A percentile compares a stretch with the other conserved stretches of the same genome.
Evolutionary conservation across 2,797 vertebrate species (phyloP).

Genomic region (Labeo calbasu): DNA sequence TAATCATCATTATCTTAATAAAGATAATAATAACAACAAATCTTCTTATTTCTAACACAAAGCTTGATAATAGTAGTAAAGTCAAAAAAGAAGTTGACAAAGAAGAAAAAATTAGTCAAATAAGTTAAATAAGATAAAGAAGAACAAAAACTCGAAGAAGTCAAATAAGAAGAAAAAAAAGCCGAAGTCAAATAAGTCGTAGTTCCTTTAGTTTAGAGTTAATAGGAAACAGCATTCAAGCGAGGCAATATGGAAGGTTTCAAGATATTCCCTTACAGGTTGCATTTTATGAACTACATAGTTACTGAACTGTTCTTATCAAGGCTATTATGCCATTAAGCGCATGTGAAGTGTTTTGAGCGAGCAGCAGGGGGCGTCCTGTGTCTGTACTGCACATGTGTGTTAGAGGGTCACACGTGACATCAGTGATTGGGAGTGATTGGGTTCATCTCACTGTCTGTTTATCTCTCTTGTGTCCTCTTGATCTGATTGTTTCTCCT

Average conservation of each 20-base stretch:
- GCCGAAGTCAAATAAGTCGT: not conserved
- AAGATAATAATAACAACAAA: too few relatives aligned
- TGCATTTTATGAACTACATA: not conserved
- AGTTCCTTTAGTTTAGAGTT: not conserved
- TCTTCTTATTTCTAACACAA: too few relatives aligned
- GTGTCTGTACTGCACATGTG: not conserved
- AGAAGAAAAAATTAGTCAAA: too few relatives aligned
- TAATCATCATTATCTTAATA: too few relatives aligned
- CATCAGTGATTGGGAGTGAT: not conserved
- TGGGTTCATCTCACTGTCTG: constrained; percentile 17
- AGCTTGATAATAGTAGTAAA: too few relatives aligned
- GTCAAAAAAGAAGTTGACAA: too few relatives aligned
- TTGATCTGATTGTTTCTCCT: constrained; percentile 12
- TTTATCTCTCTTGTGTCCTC: constrained; percentile 14
- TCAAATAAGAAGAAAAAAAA: too few relatives aligned
- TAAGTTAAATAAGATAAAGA: too few relatives aligned
- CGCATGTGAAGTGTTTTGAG: too few relatives aligned
- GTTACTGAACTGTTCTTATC: not conserved
- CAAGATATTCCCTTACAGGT: not conserved
- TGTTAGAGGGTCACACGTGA: not conserved
- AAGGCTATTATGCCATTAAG: not conserved
- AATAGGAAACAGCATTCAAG: not conserved
- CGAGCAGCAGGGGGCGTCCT: constrained; percentile 17
- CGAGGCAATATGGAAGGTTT: not conserved
- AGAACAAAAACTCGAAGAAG: too few relatives aligned